Evolutionary conservation across 2,888 invertebrate genomes (phyloP), one percentile per base, ranked within the genome.

Genomic region (Dicroscelio sp.): DNA sequence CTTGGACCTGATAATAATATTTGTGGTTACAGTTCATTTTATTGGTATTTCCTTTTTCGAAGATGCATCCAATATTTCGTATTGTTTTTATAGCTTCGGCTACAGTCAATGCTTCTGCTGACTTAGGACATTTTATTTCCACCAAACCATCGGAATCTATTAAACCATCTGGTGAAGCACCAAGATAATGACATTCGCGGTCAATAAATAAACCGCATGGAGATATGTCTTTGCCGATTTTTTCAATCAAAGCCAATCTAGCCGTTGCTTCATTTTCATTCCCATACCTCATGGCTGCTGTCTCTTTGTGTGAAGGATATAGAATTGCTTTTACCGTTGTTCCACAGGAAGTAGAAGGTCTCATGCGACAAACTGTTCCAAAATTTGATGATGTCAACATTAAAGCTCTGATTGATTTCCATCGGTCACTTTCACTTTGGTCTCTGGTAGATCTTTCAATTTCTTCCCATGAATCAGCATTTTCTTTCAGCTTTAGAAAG

Each of bases 361-460:
- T 1, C 20, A 3, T 58, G 1, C 60, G 58, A 20, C 58, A 76
- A 4, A 76, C 85, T 23, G 27, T 4, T 55, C 33, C 76, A 35
- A 93, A 94, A 63, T 93, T 87, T 14, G 92, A 93, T 35, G 93
- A 91, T 2, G 93, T 94, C 35, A 94, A 31, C 48, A 93, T 63
- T 17, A 88, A 65, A 43, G 14, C 55, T 65, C 90, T 86, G 43
- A 82, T 55, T 14, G 71, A 23, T 25, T 65, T 65, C 93, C 93
- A 94, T 27, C 55, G 38, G 1, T 86, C 80, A 31, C 43, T 60
- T 12, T 63, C 23, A 25, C 82, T 71, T 85, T 93, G 92, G 1
- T 25, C 23, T 52, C 65, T 78, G 2, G 78, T 78, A 23, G 25
- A 27, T 48, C 67, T 30, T 67, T 79, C 79, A 30, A 33, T 65